Evolutionary conservation across 1,140 invertebrate species (phyloP), one percentile per base, ranked within the genome.

Genomic region (Rhopalosiphum padi): DNA sequence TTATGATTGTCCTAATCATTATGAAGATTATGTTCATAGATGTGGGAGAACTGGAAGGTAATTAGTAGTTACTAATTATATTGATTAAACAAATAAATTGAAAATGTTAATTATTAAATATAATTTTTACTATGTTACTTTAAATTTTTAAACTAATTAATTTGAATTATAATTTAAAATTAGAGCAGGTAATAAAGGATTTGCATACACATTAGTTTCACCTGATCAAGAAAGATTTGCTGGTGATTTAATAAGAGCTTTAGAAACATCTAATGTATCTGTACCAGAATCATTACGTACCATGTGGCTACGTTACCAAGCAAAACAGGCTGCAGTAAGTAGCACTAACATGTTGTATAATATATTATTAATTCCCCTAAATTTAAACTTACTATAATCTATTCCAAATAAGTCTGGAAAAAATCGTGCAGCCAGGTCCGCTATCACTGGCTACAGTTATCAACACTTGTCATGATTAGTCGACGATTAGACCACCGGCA

Each of bases 1-100:
- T 95, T 99, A 99, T 95, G 99, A 99, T 96, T 99, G 99, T 95
- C 99, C 99, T 0, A 99, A 99, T 96, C 99, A 99, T 95, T 99
- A 99, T 95, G 99, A 99, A 96, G 99, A 99, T 96, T 99, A 99
- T 95, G 99, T 99, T 22, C 99, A 99, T 95, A 96, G 99, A 94
- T 99, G 99, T 96, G 99, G 99, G 83, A 96, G 98, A 87, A 98
- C 98, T 0, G 98, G 98, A 3, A 96, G 95, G 95, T 95, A 95
- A 94, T 48, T 9, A 48, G 5, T n/a, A 48, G 2, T 51, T 77
- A 77, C 4, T 68, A 68, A 3, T 68, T 11, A 30, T 11, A 68
- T 68, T 18, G 2, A 21, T 51, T 51, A 51, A 51, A 51, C 11
- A 15, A 68, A 25, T 30, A 30, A 68, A 68, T 68, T n/a, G 9